phyloP scores from a whole-genome alignment of 2,797 vertebrate genomes.

The Otolemur crassicaudatus region DNA sequence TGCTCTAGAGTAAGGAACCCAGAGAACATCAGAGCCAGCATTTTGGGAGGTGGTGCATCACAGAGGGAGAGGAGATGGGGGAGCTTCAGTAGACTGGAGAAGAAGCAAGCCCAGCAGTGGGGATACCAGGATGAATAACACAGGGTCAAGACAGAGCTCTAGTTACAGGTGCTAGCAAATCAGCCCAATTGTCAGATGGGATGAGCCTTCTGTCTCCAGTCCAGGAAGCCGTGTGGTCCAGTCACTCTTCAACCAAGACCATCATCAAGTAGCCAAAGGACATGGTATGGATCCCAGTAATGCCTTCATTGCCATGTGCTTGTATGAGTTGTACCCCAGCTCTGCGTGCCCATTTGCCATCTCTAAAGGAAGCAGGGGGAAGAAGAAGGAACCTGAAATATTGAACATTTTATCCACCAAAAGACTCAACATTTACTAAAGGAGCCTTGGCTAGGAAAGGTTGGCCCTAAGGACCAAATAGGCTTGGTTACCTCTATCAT shows the following conservation, averaged over 20 bases:
- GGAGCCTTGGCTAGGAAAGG: neutral
- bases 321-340: neutral
- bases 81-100: neutral
- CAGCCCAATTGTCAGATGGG: neutral
- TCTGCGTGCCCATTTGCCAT: neutral
- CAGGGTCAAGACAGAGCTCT: neutral
- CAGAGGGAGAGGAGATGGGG: no score
- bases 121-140: neutral
- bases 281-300: neutral
- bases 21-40: neutral
- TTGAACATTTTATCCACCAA: neutral
- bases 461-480: neutral
- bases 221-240: neutral
- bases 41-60: neutral
- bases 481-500: neutral
- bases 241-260: neutral
- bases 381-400: constrained; percentile 1
- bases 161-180: neutral
- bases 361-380: neutral
- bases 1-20: neutral
- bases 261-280: neutral
- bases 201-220: neutral
- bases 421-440: neutral
- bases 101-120: neutral
- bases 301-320: neutral